Percentiles rank a stretch among this genome's conserved stretches.
Evolutionary conservation across 2,888 invertebrate species (phyloP).

Genomic region (Chromoteleia sp.): DNA sequence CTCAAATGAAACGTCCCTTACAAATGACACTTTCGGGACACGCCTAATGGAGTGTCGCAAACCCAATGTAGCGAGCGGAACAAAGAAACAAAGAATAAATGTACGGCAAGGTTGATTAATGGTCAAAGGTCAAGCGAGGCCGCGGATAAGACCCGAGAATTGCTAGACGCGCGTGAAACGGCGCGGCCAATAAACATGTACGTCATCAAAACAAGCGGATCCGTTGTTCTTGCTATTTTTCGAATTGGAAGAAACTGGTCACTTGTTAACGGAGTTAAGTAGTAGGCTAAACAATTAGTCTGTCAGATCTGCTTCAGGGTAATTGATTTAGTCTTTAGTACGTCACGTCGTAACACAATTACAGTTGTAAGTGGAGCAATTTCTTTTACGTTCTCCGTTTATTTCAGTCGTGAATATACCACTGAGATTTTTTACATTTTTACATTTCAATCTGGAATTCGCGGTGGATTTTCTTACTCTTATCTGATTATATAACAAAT

Average conservation of each 20-base stretch:
- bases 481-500: no score
- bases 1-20: conserved; percentile 28
- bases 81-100: conserved; percentile 30
- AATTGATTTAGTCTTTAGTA: conserved; percentile 29
- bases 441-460: no score
- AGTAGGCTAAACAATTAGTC: conserved; percentile 13
- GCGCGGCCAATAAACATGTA: no score
- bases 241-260: no score
- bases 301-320: conserved; percentile 5
- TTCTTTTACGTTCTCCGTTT: conserved; percentile 1
- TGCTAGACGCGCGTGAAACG: background rate
- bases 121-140: conserved; percentile 34
- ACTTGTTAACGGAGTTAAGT: conserved; percentile 13
- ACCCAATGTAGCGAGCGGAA: conserved; percentile 19
- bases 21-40: conserved; percentile 52
- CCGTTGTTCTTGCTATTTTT: background rate
- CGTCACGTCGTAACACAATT: conserved; percentile 24
- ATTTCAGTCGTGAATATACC: background rate
- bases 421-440: no score
- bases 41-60: conserved; percentile 45
- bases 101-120: conserved; percentile 22
- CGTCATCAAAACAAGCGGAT: no score
- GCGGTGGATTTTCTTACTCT: no score
- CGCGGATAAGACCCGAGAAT: conserved; percentile 2
- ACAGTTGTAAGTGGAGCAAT: conserved; percentile 21